phyloP scores from a whole-genome alignment of 2,797 vertebrate species.

The Pseudochirops corinnae region DNA sequence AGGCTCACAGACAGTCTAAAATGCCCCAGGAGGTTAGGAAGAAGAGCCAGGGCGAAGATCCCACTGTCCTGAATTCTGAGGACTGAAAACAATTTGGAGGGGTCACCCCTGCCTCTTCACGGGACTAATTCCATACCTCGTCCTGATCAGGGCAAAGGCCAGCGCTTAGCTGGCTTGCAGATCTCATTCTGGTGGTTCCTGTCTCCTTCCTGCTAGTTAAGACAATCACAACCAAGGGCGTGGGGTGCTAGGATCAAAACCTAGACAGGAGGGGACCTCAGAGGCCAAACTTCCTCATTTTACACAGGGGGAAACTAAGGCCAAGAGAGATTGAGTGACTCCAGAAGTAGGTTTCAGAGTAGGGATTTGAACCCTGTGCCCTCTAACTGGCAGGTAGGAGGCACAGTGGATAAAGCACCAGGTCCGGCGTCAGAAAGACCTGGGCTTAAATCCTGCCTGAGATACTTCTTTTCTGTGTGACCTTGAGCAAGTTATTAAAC shows the following conservation, averaged over 20 bases:
- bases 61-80: fast-evolving
- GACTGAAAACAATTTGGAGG: background rate
- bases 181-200: background rate
- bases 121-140: background rate
- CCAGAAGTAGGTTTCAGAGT: background rate
- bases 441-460: background rate
- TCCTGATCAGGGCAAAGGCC: too few relatives aligned
- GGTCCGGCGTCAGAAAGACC: background rate
- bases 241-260: background rate
- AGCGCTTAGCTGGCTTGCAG: background rate
- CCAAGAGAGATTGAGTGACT: background rate
- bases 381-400: background rate
- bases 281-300: background rate
- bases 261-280: background rate
- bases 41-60: background rate
- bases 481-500: background rate
- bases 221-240: background rate
- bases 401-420: background rate
- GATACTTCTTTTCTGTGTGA: background rate
- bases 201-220: background rate
- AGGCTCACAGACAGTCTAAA: background rate
- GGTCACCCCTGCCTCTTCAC: too few relatives aligned
- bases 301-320: background rate
- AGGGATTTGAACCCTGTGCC: background rate
- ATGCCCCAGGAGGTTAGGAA: background rate